Evolutionary conservation across 2,888 invertebrate genomes (phyloP).

Genomic region (Melanophora roralis): DNA sequence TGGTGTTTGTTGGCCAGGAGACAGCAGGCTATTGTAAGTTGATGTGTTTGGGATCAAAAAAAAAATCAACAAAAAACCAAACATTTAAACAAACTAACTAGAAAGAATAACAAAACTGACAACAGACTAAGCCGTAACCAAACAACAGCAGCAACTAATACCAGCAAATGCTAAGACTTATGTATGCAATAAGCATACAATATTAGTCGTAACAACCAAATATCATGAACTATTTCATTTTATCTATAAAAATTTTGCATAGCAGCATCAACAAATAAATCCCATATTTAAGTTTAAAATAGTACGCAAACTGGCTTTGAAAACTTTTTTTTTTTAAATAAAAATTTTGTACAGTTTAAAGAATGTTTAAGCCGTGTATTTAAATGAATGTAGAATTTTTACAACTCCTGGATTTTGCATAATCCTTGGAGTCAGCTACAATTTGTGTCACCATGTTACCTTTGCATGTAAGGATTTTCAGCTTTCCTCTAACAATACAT

Average conservation of each 20-base stretch:
- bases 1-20: slow-evolving; percentile 52
- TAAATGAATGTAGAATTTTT: neutral
- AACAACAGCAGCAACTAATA: slow-evolving; percentile 22
- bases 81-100: slow-evolving; percentile 18
- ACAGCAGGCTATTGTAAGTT: slow-evolving; percentile 56
- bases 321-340: slow-evolving; percentile 30
- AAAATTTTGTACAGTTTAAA: neutral
- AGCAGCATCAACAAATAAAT: slow-evolving; percentile 4
- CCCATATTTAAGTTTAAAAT: neutral
- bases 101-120: slow-evolving; percentile 5
- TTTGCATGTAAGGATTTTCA: neutral
- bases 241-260: slow-evolving; percentile 41
- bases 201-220: slow-evolving; percentile 54
- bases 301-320: slow-evolving; percentile 34
- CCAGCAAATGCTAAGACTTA: slow-evolving; percentile 38
- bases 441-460: neutral
- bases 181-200: slow-evolving; percentile 60
- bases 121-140: slow-evolving; percentile 3
- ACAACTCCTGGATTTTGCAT: neutral
- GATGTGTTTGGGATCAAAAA: slow-evolving; percentile 60
- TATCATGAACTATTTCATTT: slow-evolving; percentile 9
- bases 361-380: neutral
- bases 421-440: neutral
- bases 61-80: slow-evolving; percentile 58
- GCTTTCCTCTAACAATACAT: neutral